Evolutionary conservation across 2,113 vertebrate genomes (phyloP), one percentile per base, ranked within the genome.

Genomic region (Tachysurus fulvidraco): DNA sequence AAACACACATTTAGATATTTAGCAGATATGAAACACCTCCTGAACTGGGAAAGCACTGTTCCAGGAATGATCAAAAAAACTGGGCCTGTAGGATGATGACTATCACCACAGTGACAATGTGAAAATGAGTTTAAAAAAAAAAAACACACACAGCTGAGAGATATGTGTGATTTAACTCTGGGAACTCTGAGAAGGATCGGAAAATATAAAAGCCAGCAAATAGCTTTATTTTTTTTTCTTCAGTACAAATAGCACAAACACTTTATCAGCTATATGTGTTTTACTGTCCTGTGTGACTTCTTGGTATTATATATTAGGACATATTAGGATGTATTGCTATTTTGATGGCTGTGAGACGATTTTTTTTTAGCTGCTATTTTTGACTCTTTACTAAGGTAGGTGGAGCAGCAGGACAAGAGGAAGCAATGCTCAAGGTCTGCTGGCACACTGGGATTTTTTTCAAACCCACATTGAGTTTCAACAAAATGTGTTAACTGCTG

Each of bases 21-120:
- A 57, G 30, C 11, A 59, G 36, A n/a, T 30, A 77, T 64, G 71
- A 85, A 85, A 85, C 59, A 78, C 46, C 36, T 50, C 36, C 50
- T 25, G 19, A 21, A 41, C 65, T 65, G 44, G 59, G 62, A 50
- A 41, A 50, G 44, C 64, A 30, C 17, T n/a, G 55, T 59, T 64
- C 30, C 16, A 21, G 16, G 19, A 85, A 14, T 30, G 21, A 85
- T 41, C 64, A 1, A 23, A 30, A 36, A 71, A 85, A 14, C 11
- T 23, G 13, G n/a, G 2, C 16, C 17, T 59, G 36, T 9, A 60
- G 60, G 28, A 59, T 55, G 13, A 59, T n/a, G 78, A 62, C 55
- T 50, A 52, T 65, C 57, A 62, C 19, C 46, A 65, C 30, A 50
- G 11, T 77, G 23, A 62, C 25, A 41, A 60, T 52, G 44, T 78